phyloP scores from a whole-genome alignment of 2,888 invertebrate genomes.

The Pollenia angustigena region DNA sequence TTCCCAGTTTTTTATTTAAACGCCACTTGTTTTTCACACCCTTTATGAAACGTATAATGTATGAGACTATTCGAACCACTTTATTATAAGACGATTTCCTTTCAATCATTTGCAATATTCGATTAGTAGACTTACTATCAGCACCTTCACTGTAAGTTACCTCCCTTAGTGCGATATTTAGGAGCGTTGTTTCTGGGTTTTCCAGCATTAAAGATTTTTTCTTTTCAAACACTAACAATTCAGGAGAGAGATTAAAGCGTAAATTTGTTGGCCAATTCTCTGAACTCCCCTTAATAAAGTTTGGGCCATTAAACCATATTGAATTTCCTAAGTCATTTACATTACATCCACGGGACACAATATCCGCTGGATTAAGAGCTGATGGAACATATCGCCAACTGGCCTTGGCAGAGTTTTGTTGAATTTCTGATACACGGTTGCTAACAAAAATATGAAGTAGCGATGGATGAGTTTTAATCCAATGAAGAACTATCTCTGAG shows the following conservation, averaged over 20 bases:
- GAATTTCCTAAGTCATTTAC: background rate
- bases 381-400: constrained; percentile 1
- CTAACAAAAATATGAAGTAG: background rate
- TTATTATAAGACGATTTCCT: too few relatives aligned
- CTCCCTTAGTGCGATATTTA: too few relatives aligned
- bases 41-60: too few relatives aligned
- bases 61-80: too few relatives aligned
- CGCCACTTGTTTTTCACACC: too few relatives aligned
- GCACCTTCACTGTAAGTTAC: too few relatives aligned
- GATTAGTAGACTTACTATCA: too few relatives aligned
- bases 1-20: too few relatives aligned
- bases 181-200: too few relatives aligned
- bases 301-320: background rate
- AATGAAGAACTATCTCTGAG: background rate
- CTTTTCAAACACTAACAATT: background rate
- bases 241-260: background rate
- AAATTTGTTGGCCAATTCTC: background rate
- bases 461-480: background rate
- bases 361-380: background rate
- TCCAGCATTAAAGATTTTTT: too few relatives aligned
- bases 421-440: background rate
- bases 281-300: background rate
- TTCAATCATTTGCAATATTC: too few relatives aligned
- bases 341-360: background rate
- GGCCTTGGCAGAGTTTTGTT: background rate